Conservation (phyloP, 37 sponge, comb jelly and placozoan genomes). For the Beroe ovata region DNA sequence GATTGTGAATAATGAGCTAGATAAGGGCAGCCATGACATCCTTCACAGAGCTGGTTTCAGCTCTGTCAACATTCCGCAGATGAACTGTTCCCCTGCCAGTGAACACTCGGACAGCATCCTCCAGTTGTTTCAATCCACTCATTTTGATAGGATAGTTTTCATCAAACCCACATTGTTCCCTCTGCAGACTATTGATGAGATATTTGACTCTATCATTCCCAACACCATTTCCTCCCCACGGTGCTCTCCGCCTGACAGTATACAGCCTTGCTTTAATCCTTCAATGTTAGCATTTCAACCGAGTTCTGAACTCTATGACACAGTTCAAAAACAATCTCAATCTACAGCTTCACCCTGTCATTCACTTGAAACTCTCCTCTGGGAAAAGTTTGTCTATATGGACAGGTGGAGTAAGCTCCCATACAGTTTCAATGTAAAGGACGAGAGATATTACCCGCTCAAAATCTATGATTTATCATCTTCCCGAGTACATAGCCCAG, state of each 20-base stretch:
- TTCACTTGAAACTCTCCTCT: background rate
- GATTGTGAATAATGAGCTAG: background rate
- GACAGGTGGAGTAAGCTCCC: no score
- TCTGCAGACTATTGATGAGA: background rate
- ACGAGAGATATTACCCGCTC: no score
- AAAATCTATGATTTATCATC: no score
- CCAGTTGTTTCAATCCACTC: background rate
- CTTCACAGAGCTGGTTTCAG: background rate
- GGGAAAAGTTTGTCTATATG: no score
- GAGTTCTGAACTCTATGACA: background rate
- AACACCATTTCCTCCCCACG: background rate
- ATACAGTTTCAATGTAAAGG: no score
- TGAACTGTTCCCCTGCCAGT: background rate
- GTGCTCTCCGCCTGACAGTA: background rate
- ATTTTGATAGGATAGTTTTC: background rate
- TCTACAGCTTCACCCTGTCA: background rate
- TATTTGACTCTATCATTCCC: background rate
- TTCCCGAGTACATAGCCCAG: no score
- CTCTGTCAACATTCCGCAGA: background rate
- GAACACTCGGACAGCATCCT: background rate
- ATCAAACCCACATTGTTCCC: background rate
- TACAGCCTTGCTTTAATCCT: background rate
- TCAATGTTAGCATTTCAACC: background rate
- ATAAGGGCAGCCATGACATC: background rate
- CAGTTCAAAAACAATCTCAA: background rate